Conservation (phyloP, 2,113 vertebrate genomes). For the Litocranius walleri region DNA sequence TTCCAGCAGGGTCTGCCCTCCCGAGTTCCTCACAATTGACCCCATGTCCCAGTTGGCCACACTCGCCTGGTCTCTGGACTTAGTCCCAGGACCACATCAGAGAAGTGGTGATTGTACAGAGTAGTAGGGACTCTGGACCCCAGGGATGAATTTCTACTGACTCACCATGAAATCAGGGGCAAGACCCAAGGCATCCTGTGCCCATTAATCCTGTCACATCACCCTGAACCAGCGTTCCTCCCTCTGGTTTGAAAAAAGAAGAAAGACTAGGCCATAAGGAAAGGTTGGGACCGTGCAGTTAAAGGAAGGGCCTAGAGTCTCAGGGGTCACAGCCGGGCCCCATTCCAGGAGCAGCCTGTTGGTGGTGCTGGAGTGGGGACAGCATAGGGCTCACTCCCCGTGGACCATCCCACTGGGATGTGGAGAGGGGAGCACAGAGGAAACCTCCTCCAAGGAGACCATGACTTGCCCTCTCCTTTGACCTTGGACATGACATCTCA, state of each 20-base stretch:
- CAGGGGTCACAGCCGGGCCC: not conserved
- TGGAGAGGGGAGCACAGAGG: not conserved
- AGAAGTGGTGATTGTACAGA: not conserved
- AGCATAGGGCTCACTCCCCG: not conserved
- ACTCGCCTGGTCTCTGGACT: not conserved
- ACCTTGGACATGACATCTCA: not conserved
- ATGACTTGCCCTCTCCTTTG: not conserved
- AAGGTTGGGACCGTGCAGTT: not conserved
- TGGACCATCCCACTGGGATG: not conserved
- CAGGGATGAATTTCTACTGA: not conserved
- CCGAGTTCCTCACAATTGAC: not conserved
- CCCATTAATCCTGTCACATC: not conserved
- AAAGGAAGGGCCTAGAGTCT: not conserved
- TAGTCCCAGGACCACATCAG: not conserved
- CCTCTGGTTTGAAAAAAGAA: not conserved
- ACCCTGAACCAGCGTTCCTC: not conserved
- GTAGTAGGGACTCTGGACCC: not conserved
- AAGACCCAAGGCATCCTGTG: not conserved
- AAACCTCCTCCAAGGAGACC: not conserved
- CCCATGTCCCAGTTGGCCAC: accelerated
- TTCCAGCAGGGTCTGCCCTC: not conserved
- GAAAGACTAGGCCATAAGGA: not conserved
- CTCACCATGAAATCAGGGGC: not conserved
- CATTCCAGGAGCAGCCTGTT: no score
- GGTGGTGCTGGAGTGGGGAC: not conserved